Base-by-base conservation (phyloP, 2,888 invertebrate genomes). In the Ypsolopha scabrella region DNA sequence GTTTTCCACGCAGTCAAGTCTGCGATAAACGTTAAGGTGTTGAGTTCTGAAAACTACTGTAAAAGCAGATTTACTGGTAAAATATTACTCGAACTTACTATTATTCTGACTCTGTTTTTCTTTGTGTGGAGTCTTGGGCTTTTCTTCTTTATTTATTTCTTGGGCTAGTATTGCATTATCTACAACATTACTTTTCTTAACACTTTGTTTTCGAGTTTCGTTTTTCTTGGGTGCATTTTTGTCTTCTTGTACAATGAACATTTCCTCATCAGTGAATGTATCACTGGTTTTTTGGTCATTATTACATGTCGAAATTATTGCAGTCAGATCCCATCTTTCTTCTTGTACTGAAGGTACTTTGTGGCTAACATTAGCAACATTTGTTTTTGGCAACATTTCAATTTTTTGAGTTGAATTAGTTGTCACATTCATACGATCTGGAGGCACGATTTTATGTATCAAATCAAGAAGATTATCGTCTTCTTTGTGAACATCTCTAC, bases 181-280 rank as follows among this genome's bases (percentile, higher is more conserved):
- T 24, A 2, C 24, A 24, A 24, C 14, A 24, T 11, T 43, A n/a
- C 14, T 47, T 48, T 52, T 48, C 51, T 33, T 51, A 41, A 35
- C n/a, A 7, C 39, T 54, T 56, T 52, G 6, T 37, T 53, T 14
- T 4, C 4, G 2, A 36, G 37, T 54, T 55, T 34, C 52, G 51
- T 43, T 56, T 56, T 43, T 48, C 36, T 44, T 55, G 50, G 56
- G 52, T 62, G 33, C 53, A 57, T 46, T 58, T 41, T 54, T 51
- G 55, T 60, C 54, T 13, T 60, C 54, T 13, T 49, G 39, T 38
- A 48, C 35, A 35, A 49, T 52, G 54, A 80, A 74, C 62, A 75
- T 73, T 60, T 83, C 82, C 57, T 85, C 83, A 70, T 85, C 85
- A 48, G 85, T 81, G 53, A 62, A 85, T 51, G 81, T 81, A 49